Evolutionary conservation across 2,797 vertebrate species (phyloP).

Genomic region (Microchirus variegatus): DNA sequence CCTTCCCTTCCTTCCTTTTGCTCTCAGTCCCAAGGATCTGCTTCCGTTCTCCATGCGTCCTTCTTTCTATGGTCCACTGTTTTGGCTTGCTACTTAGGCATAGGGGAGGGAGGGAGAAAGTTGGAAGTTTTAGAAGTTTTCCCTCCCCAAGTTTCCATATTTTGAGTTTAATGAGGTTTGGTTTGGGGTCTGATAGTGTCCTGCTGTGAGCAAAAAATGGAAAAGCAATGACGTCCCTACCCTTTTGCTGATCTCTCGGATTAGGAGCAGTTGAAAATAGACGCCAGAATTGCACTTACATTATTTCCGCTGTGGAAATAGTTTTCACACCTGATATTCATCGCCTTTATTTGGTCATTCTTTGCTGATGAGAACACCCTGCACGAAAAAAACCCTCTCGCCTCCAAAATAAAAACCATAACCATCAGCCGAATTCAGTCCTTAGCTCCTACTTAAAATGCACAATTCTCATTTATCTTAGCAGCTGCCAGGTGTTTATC

Average conservation of each 20-base stretch:
- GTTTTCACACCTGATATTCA: slow-evolving; percentile 61
- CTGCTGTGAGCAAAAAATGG: slow-evolving; percentile 61
- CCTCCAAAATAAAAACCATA: slow-evolving; percentile 37
- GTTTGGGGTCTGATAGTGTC: slow-evolving; percentile 61
- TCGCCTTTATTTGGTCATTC: slow-evolving; percentile 11
- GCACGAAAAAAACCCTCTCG: slow-evolving; percentile 45
- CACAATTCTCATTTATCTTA: slow-evolving; percentile 28
- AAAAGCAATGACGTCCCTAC: slow-evolving; percentile 35
- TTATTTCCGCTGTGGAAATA: slow-evolving; percentile 56
- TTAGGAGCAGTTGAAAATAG: slow-evolving; percentile 50
- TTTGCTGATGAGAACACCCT: slow-evolving; percentile 13
- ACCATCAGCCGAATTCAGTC: slow-evolving; percentile 45
- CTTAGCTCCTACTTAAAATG: slow-evolving; percentile 32
- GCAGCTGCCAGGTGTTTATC: slow-evolving; percentile 34
- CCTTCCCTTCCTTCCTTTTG: slow-evolving; percentile 51
- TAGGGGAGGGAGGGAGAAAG: slow-evolving; percentile 22
- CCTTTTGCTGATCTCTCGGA: slow-evolving; percentile 46
- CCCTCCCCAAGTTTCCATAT: slow-evolving; percentile 69
- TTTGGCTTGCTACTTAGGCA: slow-evolving; percentile 69
- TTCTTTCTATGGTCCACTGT: slow-evolving; percentile 65
- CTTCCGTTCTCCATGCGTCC: slow-evolving; percentile 41
- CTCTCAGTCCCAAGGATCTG: slow-evolving; percentile 61
- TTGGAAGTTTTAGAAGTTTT: slow-evolving; percentile 64
- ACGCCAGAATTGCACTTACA: slow-evolving; percentile 42
- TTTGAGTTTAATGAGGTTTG: slow-evolving; percentile 71